Conservation (phyloP, 2,797 vertebrate species). For the Rhinoraja longicauda region DNA sequence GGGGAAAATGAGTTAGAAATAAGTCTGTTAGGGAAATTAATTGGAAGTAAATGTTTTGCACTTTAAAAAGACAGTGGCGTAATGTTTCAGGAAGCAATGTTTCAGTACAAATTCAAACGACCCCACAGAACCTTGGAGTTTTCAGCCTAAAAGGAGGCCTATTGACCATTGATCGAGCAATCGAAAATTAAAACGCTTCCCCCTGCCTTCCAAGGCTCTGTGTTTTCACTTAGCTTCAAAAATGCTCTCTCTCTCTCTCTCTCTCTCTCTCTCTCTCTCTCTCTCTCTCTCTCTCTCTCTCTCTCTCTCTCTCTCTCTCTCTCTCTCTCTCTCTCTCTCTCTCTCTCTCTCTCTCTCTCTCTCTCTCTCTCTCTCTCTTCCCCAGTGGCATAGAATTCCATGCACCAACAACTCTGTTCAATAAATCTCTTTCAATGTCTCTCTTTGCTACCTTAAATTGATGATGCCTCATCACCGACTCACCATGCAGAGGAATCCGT, state of each 20-base stretch:
- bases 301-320: neutral
- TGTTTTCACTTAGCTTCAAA: neutral
- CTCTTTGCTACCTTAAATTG: neutral
- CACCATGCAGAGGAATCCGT: neutral
- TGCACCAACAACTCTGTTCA: neutral
- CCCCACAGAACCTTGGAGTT: neutral
- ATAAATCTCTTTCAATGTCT: neutral
- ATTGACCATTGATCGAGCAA: neutral
- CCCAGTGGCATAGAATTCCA: neutral
- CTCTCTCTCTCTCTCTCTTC: neutral
- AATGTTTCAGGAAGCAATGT: neutral
- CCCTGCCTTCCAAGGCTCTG: neutral
- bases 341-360: neutral
- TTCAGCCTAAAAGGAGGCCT: neutral
- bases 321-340: neutral
- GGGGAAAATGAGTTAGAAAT: neutral
- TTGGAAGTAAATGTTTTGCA: neutral
- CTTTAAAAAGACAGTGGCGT: neutral
- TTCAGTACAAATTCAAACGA: neutral
- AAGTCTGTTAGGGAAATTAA: neutral
- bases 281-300: neutral
- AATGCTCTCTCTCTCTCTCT: neutral
- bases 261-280: neutral
- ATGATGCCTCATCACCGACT: neutral
- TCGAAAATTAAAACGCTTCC: neutral